Evolutionary conservation across 2,797 vertebrate genomes (phyloP), one percentile per base, ranked within the genome.

Genomic region (Epinephelus coioides): DNA sequence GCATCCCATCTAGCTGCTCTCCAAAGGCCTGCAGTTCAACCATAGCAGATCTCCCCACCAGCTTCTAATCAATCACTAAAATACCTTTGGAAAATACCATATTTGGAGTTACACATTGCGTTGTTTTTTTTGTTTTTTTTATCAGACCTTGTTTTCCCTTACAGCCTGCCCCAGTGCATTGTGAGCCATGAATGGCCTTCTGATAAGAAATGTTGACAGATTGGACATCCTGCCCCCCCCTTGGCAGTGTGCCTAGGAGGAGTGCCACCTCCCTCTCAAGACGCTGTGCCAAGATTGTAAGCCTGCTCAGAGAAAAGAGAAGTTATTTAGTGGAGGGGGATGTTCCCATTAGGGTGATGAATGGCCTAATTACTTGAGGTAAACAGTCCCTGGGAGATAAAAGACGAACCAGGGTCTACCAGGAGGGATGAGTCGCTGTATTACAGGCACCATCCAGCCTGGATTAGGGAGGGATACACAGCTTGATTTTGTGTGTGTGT

Each of bases 341-440:
- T 87, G 86, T 94, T 94, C 92, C 93, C 91, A 95, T 95, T 94
- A 94, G 91, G 81, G 86, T 95, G 95, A 96, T 94, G 91, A 95
- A 96, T 96, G 89, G 86, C 86, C 87, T 94, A 95, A 96, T 95
- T 95, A 95, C 90, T 83, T 78, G 80, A 86, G 86, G 92, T 91
- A 94, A 94, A 94, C 91, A 92, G 77, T 89, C 86, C 85, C 91
- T 90, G 78, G 69, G 85, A 93, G 93, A 93, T 93, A 89, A 93
- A 93, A 93, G 89, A 90, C 73, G 1, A 91, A 88, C 85, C 13
- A 23, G 84, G 89, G 87, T 86, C 69, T 83, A 87, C 78, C 70
- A 74, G 82, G 69, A 93, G 83, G 90, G 76, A 91, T 86, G 79
- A 83, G 82, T 66, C 30, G 38, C 77, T 86, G 84, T 87, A 83